Evolutionary conservation across 37 sponge, comb jelly and placozoan species (phyloP).

Genomic region (Mnemiopsis leidyi): DNA sequence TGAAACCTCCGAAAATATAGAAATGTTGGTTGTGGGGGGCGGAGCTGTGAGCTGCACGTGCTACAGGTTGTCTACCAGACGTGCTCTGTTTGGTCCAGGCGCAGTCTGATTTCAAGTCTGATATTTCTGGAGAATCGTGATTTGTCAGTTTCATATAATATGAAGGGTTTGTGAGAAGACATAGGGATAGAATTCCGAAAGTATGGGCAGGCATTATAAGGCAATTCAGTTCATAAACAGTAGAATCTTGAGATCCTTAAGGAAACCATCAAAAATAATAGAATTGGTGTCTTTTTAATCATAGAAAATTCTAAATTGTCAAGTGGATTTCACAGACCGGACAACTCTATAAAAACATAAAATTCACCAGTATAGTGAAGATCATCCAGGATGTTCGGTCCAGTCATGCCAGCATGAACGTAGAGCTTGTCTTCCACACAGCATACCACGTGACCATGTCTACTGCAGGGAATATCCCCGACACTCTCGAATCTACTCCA

Average conservation of each 20-base stretch:
- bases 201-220: too few relatives aligned
- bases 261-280: too few relatives aligned
- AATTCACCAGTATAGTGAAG: too few relatives aligned
- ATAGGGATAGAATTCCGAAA: too few relatives aligned
- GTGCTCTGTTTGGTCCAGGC: not conserved
- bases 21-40: constrained; percentile 57
- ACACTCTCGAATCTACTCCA: not conserved
- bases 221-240: too few relatives aligned
- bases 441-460: constrained; percentile 73
- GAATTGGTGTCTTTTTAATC: too few relatives aligned
- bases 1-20: constrained; percentile 76
- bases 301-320: too few relatives aligned
- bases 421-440: constrained; percentile 69
- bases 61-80: constrained; percentile 40
- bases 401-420: constrained; percentile 76
- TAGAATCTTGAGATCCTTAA: too few relatives aligned
- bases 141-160: too few relatives aligned
- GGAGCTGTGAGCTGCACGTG: constrained; percentile 75
- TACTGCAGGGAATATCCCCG: constrained; percentile 68
- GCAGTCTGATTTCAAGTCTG: not conserved
- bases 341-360: too few relatives aligned
- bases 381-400: constrained; percentile 12
- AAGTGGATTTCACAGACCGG: too few relatives aligned
- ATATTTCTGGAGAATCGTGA: not conserved
- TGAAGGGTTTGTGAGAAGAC: too few relatives aligned